phyloP scores from a whole-genome alignment of 1,140 invertebrate genomes.

The Diorhabda carinulata region DNA sequence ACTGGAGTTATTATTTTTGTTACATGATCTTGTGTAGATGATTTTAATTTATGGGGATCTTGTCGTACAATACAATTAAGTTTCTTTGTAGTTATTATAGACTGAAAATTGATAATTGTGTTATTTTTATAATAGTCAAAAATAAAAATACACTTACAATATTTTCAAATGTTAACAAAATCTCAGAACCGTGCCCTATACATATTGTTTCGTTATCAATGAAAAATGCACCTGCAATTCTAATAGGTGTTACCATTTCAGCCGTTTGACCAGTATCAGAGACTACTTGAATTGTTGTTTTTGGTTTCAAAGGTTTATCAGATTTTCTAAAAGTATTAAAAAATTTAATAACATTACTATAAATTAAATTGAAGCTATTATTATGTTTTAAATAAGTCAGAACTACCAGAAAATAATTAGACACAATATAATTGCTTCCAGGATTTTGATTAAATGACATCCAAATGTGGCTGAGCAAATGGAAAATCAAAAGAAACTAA shows the following conservation, averaged over 20 bases:
- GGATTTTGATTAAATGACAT: too few species aligned
- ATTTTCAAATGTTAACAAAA: conserved; percentile 61
- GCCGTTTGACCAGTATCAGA: conserved; percentile 52
- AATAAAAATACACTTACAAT: conserved; percentile 47
- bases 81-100: conserved; percentile 53
- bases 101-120: conserved; percentile 13
- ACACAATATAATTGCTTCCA: too few species aligned
- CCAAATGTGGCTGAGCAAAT: too few species aligned
- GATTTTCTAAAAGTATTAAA: conserved; percentile 47
- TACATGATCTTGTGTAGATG: conserved; percentile 30
- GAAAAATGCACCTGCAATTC: conserved; percentile 51
- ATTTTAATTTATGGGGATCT: conserved; percentile 48
- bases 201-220: conserved; percentile 51
- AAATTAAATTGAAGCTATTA: neutral
- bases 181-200: conserved; percentile 55
- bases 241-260: conserved; percentile 53
- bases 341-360: neutral
- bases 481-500: too few species aligned
- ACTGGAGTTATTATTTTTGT: conserved; percentile 52
- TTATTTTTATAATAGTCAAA: neutral
- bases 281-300: conserved; percentile 64
- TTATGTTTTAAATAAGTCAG: neutral
- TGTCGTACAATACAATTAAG: conserved; percentile 55
- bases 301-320: conserved; percentile 69
- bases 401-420: neutral